Percentiles rank a stretch among this genome's conserved stretches.
phyloP scores from a whole-genome alignment of 2,797 vertebrate genomes.

The Aeoliscus strigatus region DNA sequence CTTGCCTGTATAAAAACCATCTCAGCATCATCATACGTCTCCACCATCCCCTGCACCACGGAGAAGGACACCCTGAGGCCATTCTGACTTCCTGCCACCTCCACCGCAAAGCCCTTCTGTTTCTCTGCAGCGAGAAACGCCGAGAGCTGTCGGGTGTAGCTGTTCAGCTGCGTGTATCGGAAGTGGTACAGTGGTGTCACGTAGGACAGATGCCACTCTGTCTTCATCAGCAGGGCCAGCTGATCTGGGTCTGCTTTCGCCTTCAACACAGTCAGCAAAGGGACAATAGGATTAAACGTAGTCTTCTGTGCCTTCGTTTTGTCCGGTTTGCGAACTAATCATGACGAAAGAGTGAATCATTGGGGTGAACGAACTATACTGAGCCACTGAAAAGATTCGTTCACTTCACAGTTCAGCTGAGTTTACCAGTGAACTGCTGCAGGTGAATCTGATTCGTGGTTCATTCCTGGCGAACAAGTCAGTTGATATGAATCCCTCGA shows the following conservation, averaged over 20 bases:
- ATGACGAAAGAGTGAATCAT: too few relatives aligned
- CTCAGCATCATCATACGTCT: conserved; percentile 71
- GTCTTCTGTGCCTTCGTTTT: too few relatives aligned
- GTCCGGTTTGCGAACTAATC: too few relatives aligned
- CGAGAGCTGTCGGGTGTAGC: conserved; percentile 80
- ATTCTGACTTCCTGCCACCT: conserved; percentile 73
- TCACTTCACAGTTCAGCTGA: too few relatives aligned
- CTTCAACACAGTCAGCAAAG: conserved; percentile 57
- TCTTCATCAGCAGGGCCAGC: conserved; percentile 73
- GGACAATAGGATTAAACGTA: background rate
- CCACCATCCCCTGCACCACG: conserved; percentile 73
- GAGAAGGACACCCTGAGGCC: conserved; percentile 75
- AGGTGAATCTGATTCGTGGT: too few relatives aligned
- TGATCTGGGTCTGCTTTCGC: conserved; percentile 67
- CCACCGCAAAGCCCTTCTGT: conserved; percentile 82
- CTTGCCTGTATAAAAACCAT: conserved; percentile 85
- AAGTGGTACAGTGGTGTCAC: conserved; percentile 89
- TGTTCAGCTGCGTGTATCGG: conserved; percentile 69
- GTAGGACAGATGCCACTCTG: conserved; percentile 86
- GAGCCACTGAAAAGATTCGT: too few relatives aligned
- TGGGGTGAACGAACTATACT: too few relatives aligned
- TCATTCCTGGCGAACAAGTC: too few relatives aligned
- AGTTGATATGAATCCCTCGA: too few relatives aligned
- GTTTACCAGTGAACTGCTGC: too few relatives aligned
- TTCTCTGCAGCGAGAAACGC: conserved; percentile 82